Conservation (phyloP, 2,888 invertebrate genomes). For the Xylota segnis region DNA sequence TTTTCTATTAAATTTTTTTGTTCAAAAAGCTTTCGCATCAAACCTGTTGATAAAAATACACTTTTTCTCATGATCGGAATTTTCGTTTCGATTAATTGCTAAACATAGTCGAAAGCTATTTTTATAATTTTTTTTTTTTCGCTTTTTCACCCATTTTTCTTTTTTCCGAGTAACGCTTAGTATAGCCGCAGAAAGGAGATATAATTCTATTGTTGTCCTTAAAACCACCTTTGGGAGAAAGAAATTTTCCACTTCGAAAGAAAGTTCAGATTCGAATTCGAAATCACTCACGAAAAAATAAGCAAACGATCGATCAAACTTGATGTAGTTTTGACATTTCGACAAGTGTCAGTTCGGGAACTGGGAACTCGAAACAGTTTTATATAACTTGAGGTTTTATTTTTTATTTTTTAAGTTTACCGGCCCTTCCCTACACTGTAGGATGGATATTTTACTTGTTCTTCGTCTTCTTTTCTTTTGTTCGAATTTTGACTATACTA, state of each 20-base stretch:
- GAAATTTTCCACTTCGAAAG: conserved; percentile 32
- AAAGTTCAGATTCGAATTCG: conserved; percentile 36
- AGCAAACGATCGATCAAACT: neutral
- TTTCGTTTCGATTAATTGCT: conserved; percentile 69
- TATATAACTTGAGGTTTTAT: conserved; percentile 54
- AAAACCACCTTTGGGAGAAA: conserved; percentile 49
- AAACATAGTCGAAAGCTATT: conserved; percentile 71
- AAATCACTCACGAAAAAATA: conserved; percentile 16
- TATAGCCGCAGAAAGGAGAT: conserved; percentile 10
- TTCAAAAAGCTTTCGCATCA: conserved; percentile 67
- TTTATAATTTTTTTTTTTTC: conserved; percentile 44
- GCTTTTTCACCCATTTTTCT: conserved; percentile 40
- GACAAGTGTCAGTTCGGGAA: conserved; percentile 36
- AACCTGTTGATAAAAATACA: conserved; percentile 77
- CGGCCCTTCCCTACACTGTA: conserved; percentile 44
- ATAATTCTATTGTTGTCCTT: conserved; percentile 48
- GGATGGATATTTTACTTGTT: conserved; percentile 2
- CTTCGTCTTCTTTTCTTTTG: conserved; percentile 58
- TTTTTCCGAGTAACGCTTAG: conserved; percentile 10
- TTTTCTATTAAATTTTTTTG: neutral
- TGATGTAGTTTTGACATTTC: conserved; percentile 14
- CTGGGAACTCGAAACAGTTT: conserved; percentile 21
- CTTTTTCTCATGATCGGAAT: conserved; percentile 67
- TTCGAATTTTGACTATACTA: conserved; percentile 32
- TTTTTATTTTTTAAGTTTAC: conserved; percentile 23